Evolutionary conservation across 2,113 vertebrate genomes (phyloP).

Genomic region (Aegithalos caudatus): DNA sequence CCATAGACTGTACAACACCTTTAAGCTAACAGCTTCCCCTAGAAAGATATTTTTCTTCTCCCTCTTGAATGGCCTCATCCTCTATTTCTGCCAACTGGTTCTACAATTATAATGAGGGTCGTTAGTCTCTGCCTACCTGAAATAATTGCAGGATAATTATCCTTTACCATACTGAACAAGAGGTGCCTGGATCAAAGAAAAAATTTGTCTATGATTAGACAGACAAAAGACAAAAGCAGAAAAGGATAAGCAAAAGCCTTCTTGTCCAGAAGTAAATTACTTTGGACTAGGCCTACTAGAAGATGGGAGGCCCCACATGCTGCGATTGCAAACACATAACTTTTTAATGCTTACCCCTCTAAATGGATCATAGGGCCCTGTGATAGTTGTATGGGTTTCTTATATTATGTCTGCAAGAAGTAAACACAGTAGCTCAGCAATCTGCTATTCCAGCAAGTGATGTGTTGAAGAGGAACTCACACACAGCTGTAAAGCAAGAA

Average conservation of each 20-base stretch:
- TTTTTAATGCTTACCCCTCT: not conserved
- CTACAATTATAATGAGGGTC: not conserved
- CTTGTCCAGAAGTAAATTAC: not conserved
- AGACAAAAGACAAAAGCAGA: not conserved
- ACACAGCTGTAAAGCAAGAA: not conserved
- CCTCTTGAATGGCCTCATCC: not conserved
- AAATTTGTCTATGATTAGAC: not conserved
- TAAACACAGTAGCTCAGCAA: not conserved
- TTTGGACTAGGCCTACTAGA: not conserved
- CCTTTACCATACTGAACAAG: not conserved
- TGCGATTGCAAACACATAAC: not conserved
- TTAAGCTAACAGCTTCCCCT: not conserved
- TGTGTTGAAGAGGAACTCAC: not conserved
- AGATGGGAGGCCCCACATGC: not conserved
- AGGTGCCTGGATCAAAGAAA: not conserved
- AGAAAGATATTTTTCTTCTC: not conserved
- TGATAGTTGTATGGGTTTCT: not conserved
- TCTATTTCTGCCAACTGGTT: not conserved
- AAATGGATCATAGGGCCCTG: not conserved
- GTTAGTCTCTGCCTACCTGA: not conserved
- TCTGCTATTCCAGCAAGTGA: not conserved
- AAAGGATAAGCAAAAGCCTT: not conserved
- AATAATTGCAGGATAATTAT: slow-evolving; percentile 6
- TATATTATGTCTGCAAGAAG: not conserved
- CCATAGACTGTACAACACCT: not conserved